phyloP scores from a whole-genome alignment of 2,797 vertebrate genomes.

The Anguilla pacifica region DNA sequence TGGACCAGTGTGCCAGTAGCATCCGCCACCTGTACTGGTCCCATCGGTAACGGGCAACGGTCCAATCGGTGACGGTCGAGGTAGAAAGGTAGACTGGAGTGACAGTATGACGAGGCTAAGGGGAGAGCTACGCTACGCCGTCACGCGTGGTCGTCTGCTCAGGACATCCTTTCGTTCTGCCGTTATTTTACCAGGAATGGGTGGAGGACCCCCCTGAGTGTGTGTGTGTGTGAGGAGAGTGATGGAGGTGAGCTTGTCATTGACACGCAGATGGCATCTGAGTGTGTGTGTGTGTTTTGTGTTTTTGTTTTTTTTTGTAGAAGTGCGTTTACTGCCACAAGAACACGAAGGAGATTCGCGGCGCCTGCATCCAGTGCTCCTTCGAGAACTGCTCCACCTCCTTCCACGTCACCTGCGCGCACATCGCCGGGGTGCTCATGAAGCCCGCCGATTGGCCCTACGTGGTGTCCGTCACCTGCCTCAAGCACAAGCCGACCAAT shows the following conservation, averaged over 20 bases:
- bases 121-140: too few relatives aligned
- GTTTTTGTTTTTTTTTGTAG: conserved; percentile 61
- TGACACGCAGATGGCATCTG: neutral
- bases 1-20: too few relatives aligned
- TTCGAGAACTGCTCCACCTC: conserved; percentile 90
- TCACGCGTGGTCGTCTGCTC: neutral
- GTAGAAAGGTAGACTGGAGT: too few relatives aligned
- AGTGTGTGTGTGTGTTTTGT: neutral
- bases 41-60: too few relatives aligned
- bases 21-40: too few relatives aligned
- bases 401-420: conserved; percentile 95
- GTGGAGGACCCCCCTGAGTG: neutral
- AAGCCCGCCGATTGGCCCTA: conserved; percentile 96
- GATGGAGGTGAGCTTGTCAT: neutral
- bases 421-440: conserved; percentile 87
- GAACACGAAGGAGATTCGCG: conserved; percentile 73
- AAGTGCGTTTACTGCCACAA: conserved; percentile 91
- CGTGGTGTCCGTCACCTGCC: conserved; percentile 91
- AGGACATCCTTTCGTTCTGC: neutral
- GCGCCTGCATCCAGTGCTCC: conserved; percentile 95
- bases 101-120: too few relatives aligned
- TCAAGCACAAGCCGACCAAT: conserved; percentile 78
- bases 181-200: neutral
- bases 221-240: too few relatives aligned
- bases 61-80: too few relatives aligned